Evolutionary conservation across 2,797 vertebrate genomes (phyloP).

Genomic region (Hafferia zeledoni): DNA sequence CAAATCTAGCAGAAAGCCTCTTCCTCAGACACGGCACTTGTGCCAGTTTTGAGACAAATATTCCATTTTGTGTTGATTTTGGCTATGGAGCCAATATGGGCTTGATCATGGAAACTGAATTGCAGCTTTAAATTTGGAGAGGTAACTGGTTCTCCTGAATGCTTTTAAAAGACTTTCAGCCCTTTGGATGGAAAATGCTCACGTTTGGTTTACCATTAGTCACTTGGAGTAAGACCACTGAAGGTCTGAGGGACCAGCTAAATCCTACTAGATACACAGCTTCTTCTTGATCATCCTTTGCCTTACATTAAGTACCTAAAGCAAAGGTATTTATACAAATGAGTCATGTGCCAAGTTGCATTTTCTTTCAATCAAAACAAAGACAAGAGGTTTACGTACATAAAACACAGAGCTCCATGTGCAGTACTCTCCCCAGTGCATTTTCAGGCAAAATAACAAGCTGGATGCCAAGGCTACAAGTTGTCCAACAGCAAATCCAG

Average conservation of each 20-base stretch:
- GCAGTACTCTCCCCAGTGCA: neutral
- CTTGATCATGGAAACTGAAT: neutral
- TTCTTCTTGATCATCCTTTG: neutral
- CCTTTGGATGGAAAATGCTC: neutral
- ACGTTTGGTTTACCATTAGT: neutral
- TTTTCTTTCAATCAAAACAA: neutral
- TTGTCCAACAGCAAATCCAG: neutral
- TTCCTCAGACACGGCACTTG: neutral
- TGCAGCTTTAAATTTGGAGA: neutral
- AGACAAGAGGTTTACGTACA: rapidly evolving
- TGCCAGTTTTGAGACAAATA: neutral
- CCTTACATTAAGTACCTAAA: neutral
- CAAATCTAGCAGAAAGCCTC: neutral
- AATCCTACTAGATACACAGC: neutral
- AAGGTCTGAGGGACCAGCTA: neutral
- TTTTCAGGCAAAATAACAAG: neutral
- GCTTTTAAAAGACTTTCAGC: neutral
- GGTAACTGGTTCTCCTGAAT: neutral
- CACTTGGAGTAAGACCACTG: neutral
- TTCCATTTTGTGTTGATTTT: slow-evolving; percentile 40
- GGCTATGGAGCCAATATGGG: neutral
- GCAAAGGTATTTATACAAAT: neutral
- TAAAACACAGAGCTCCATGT: neutral
- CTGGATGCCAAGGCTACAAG: slow-evolving; percentile 1
- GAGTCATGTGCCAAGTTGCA: neutral